A percentile compares a stretch with the other conserved stretches of the same genome.
Evolutionary conservation across 2,797 vertebrate species (phyloP).

Genomic region (Gila robusta): DNA sequence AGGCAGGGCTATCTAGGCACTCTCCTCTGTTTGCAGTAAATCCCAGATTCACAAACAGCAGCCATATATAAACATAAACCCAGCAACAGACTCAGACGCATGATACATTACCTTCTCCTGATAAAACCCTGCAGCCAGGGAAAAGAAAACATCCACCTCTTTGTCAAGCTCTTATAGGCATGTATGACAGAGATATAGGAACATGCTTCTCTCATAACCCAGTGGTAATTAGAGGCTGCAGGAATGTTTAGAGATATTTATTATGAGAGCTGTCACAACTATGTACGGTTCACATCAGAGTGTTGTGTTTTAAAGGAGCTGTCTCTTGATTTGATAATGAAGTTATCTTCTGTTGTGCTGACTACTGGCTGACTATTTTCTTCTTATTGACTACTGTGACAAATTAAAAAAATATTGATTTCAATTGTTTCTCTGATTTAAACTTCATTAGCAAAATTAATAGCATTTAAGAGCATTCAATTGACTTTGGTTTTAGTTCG

Average conservation of each 20-base stretch:
- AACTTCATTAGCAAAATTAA: background rate
- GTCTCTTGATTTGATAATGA: slow-evolving; percentile 17
- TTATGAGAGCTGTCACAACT: slow-evolving; percentile 33
- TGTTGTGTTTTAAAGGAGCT: background rate
- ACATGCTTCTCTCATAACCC: slow-evolving; percentile 4
- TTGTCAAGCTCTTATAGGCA: slow-evolving; percentile 18
- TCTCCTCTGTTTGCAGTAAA: background rate
- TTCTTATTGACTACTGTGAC: background rate
- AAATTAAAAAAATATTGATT: background rate
- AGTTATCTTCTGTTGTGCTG: background rate
- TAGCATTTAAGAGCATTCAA: background rate
- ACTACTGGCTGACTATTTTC: too few relatives aligned
- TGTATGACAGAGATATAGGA: slow-evolving; percentile 37
- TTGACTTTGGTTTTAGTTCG: background rate
- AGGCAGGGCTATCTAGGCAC: background rate
- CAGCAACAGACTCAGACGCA: slow-evolving; percentile 1
- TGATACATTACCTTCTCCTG: slow-evolving; percentile 23
- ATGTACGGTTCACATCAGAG: background rate
- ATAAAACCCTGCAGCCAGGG: slow-evolving; percentile 61
- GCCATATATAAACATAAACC: slow-evolving; percentile 76
- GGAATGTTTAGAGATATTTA: slow-evolving; percentile 39
- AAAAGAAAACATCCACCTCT: slow-evolving; percentile 33
- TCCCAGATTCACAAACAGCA: slow-evolving; percentile 63
- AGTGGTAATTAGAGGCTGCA: slow-evolving; percentile 40
- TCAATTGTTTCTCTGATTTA: background rate